Conservation (phyloP, 2,113 vertebrate genomes). For the Myiozetetes cayanensis region DNA sequence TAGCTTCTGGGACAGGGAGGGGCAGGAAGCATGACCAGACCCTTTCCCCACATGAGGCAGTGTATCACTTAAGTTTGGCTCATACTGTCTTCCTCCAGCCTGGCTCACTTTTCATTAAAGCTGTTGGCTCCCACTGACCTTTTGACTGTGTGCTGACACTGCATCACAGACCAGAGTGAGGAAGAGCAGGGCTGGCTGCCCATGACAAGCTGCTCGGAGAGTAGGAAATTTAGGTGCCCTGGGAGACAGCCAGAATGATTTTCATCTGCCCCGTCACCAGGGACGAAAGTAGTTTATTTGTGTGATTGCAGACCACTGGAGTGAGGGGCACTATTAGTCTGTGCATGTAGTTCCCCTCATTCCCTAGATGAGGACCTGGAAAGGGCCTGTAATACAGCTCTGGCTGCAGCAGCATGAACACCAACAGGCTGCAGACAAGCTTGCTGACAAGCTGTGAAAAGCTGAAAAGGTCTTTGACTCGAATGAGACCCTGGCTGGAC, state of each 20-base stretch:
- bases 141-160: fast-evolving
- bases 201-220: neutral
- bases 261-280: neutral
- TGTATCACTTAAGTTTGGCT: neutral
- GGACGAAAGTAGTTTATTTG: neutral
- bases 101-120: neutral
- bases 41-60: neutral
- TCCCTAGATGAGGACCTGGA: neutral
- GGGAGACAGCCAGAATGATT: neutral
- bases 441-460: neutral
- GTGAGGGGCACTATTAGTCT: neutral
- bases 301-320: neutral
- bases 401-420: neutral
- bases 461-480: neutral
- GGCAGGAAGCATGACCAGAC: neutral
- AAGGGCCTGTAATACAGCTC: neutral
- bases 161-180: neutral
- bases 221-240: neutral
- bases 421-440: neutral
- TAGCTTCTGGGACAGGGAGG: neutral
- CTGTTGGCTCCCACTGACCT: neutral
- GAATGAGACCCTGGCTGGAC: neutral
- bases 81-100: fast-evolving
- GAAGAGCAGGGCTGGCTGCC: neutral
- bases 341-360: neutral